Evolutionary conservation across 2,113 vertebrate species (phyloP).

Genomic region (Corvus hawaiiensis): DNA sequence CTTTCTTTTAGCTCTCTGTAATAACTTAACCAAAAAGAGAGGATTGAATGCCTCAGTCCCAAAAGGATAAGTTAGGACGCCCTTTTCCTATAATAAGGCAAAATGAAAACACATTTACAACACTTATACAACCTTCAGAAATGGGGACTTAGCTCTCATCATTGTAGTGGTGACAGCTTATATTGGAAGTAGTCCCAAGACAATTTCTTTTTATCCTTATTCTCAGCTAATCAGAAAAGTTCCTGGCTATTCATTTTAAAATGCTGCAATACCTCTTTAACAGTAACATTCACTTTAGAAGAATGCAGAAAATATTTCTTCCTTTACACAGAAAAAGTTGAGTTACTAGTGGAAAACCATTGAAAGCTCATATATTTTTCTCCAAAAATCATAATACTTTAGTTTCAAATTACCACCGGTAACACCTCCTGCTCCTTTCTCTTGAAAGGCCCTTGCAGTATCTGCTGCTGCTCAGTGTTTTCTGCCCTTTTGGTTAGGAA

Average conservation of each 20-base stretch:
- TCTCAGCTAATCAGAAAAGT: background rate
- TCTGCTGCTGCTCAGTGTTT: background rate
- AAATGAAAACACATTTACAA: background rate
- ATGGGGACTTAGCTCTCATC: background rate
- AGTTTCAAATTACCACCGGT: background rate
- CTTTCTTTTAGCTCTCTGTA: background rate
- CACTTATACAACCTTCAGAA: background rate
- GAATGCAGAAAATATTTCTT: background rate
- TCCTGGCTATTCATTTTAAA: background rate
- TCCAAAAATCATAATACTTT: background rate
- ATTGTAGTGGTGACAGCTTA: background rate
- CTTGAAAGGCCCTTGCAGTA: background rate
- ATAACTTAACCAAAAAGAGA: background rate
- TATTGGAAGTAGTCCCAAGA: background rate
- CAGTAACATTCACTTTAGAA: background rate
- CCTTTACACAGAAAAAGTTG: background rate
- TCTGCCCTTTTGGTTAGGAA: background rate
- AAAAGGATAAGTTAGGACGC: background rate
- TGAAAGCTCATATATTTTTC: background rate
- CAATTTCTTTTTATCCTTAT: background rate
- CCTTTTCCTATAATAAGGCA: background rate
- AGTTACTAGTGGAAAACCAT: background rate
- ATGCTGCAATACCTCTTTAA: background rate
- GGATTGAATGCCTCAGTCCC: background rate
- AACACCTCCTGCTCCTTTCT: background rate